Percentiles rank a stretch among this genome's conserved stretches.
phyloP scores from a whole-genome alignment of 2,797 vertebrate species.

The Brachymystax lenok region DNA sequence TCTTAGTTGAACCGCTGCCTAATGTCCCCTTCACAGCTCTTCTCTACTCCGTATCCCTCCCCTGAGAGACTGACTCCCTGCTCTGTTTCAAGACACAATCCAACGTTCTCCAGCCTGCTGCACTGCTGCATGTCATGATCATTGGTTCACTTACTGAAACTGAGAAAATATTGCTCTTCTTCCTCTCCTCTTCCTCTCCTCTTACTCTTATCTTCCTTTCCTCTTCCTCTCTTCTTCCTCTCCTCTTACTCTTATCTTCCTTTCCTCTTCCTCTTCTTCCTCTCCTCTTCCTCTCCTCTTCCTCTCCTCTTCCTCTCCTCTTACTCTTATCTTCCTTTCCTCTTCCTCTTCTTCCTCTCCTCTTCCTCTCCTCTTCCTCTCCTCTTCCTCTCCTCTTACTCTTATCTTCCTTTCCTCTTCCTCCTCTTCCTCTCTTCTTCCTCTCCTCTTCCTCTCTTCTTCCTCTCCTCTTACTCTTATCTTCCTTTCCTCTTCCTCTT shows the following conservation, averaged over 20 bases:
- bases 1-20: background rate
- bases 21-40: constrained; percentile 9
- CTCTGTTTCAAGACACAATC: no score
- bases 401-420: background rate
- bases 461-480: background rate
- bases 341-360: constrained; percentile 10
- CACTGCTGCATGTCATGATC: background rate
- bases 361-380: background rate
- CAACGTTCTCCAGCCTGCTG: background rate
- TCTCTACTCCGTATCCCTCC: background rate
- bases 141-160: background rate
- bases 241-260: no score
- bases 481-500: background rate
- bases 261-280: background rate
- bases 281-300: constrained; percentile 14
- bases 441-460: background rate
- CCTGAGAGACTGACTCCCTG: background rate
- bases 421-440: background rate
- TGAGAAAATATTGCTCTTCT: background rate
- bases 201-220: background rate
- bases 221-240: constrained; percentile 12
- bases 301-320: constrained; percentile 1
- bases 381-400: background rate
- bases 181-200: background rate
- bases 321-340: background rate